phyloP scores from a whole-genome alignment of 2,888 invertebrate species.

The Agonopterix alstromeriana region DNA sequence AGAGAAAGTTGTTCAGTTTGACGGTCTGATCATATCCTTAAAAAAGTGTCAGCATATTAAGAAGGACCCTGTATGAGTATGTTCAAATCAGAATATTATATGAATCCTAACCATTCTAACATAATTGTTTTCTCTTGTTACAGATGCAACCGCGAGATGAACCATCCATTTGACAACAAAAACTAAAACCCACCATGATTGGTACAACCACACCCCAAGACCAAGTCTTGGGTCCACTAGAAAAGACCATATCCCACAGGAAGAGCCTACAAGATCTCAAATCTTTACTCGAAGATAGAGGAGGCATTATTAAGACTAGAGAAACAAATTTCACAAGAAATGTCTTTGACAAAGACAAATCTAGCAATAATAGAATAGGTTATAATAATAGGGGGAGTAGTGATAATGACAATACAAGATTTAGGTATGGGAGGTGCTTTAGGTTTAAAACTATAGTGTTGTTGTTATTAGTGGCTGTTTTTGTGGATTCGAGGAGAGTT shows the following conservation, averaged over 20 bases:
- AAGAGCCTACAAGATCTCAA: conserved; percentile 60
- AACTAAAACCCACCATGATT: conserved; percentile 37
- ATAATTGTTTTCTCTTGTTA: conserved; percentile 28
- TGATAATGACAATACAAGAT: conserved; percentile 32
- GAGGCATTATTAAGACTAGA: conserved; percentile 30
- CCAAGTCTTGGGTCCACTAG: conserved; percentile 34
- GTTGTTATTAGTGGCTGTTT: conserved; percentile 52
- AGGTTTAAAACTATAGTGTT: conserved; percentile 60
- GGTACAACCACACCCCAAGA: conserved; percentile 25
- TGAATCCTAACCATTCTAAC: no score
- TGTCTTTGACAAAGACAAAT: conserved; percentile 26
- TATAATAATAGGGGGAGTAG: conserved; percentile 34
- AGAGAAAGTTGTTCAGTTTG: no score
- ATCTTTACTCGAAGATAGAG: conserved; percentile 67
- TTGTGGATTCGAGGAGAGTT: conserved; percentile 44
- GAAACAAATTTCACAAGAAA: conserved; percentile 17
- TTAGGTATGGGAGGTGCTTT: conserved; percentile 54
- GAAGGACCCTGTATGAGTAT: no score
- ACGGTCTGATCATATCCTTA: no score
- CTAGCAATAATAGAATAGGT: conserved; percentile 47
- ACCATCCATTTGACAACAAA: conserved; percentile 49
- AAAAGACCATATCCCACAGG: conserved; percentile 47
- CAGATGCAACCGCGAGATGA: conserved; percentile 65
- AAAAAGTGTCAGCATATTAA: no score
- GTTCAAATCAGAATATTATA: no score